Percentiles rank a stretch among this genome's conserved stretches.
Conservation (phyloP, 2,113 vertebrate species). For the Tupaia tana region DNA sequence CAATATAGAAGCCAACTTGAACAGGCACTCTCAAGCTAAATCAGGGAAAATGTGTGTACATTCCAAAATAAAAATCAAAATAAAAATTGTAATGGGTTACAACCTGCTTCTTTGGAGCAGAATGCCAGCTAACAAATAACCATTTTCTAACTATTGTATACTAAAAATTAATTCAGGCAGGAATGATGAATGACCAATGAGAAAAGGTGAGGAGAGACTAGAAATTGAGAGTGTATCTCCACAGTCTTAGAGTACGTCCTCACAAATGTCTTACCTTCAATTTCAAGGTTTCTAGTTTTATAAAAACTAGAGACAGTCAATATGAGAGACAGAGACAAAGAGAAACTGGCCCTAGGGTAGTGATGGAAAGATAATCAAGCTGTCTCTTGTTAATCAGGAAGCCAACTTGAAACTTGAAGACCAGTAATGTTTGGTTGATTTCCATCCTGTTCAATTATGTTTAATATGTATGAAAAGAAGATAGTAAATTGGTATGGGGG, state of each 20-base stretch:
- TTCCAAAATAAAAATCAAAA: not conserved
- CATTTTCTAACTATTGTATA: not conserved
- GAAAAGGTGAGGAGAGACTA: not conserved
- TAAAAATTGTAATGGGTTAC: not conserved
- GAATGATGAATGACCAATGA: not conserved
- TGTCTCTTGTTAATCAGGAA: not conserved
- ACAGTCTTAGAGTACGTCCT: not conserved
- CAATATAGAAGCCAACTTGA: not conserved
- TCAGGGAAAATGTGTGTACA: not conserved
- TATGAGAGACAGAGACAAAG: not conserved
- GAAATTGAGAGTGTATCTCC: not conserved
- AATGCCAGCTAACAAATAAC: not conserved
- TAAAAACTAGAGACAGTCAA: not conserved
- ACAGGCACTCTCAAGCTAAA: not conserved
- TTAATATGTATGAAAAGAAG: not conserved
- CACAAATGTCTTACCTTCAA: not conserved
- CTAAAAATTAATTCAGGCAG: not conserved
- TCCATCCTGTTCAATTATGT: not conserved
- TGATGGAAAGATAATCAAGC: not conserved
- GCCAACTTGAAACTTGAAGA: not conserved
- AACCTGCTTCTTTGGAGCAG: not conserved
- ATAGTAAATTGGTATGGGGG: not conserved
- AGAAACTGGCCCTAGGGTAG: not conserved
- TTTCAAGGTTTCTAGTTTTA: constrained; percentile 20
- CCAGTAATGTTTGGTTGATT: not conserved